phyloP scores from a whole-genome alignment of 2,113 vertebrate species.

The Heteronetta atricapilla region DNA sequence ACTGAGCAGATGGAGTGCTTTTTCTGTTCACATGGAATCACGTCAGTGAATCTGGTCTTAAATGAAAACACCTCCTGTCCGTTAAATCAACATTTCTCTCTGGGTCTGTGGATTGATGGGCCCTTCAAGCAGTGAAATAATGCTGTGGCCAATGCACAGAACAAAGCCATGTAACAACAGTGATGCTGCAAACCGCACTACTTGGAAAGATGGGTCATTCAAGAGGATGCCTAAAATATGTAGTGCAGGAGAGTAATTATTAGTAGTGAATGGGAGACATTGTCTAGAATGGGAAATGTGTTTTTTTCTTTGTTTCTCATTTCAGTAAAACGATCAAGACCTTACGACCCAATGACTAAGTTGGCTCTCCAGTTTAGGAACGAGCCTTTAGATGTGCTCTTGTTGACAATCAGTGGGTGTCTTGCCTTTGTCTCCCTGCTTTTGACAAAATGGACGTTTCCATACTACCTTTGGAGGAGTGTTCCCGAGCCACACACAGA shows the following conservation, averaged over 20 bases:
- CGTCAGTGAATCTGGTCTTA: neutral
- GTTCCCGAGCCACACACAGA: neutral
- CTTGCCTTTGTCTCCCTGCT: neutral
- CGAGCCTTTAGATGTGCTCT: neutral
- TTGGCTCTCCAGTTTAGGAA: neutral
- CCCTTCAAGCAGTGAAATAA: neutral
- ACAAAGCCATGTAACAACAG: neutral
- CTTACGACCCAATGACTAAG: accelerated
- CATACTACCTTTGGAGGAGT: neutral
- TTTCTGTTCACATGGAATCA: constrained; percentile 10
- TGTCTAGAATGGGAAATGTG: neutral
- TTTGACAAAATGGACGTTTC: neutral
- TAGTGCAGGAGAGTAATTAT: neutral
- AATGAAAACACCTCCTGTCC: neutral
- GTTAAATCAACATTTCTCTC: neutral
- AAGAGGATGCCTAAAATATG: neutral
- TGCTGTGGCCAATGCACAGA: neutral
- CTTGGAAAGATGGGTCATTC: neutral
- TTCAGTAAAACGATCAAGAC: neutral
- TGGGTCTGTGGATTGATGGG: neutral
- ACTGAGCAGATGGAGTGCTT: neutral
- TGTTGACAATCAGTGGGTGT: accelerated
- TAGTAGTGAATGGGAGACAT: neutral
- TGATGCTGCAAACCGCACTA: neutral
- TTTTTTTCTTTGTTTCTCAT: neutral